Evolutionary conservation across 2,797 vertebrate species (phyloP).

Genomic region (Pipistrellus pipistrellus): DNA sequence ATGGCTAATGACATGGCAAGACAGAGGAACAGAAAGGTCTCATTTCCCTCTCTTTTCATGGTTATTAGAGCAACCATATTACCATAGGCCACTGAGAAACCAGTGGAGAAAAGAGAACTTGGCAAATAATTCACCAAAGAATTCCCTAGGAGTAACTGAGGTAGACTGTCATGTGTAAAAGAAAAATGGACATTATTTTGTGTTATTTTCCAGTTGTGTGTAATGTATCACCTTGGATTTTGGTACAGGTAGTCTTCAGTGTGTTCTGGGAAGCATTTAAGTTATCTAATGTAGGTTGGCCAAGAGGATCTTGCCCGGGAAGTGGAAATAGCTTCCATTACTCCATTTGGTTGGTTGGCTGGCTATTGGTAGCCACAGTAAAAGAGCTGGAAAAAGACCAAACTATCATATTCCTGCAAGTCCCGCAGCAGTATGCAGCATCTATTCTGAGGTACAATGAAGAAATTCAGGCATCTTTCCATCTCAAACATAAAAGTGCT

Average conservation of each 20-base stretch:
- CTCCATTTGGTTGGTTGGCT: neutral
- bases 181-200: neutral
- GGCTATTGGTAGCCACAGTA: neutral
- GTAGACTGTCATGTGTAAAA: conserved; percentile 36
- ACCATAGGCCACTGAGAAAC: neutral
- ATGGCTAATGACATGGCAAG: neutral
- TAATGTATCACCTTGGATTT: conserved; percentile 9
- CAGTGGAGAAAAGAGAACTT: conserved; percentile 10
- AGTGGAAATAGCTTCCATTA: conserved; percentile 7
- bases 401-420: neutral
- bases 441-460: neutral
- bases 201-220: neutral
- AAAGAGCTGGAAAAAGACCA: neutral
- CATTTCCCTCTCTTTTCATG: neutral
- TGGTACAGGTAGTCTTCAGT: neutral
- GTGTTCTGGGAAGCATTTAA: neutral
- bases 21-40: neutral
- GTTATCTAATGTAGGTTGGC: neutral
- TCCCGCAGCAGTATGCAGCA: neutral
- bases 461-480: neutral
- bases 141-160: conserved; percentile 51
- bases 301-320: neutral
- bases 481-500: conserved; percentile 37
- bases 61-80: neutral
- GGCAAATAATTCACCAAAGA: conserved; percentile 5